Conservation (phyloP, 2,888 invertebrate genomes). For the Trissolcus brochymenae region DNA sequence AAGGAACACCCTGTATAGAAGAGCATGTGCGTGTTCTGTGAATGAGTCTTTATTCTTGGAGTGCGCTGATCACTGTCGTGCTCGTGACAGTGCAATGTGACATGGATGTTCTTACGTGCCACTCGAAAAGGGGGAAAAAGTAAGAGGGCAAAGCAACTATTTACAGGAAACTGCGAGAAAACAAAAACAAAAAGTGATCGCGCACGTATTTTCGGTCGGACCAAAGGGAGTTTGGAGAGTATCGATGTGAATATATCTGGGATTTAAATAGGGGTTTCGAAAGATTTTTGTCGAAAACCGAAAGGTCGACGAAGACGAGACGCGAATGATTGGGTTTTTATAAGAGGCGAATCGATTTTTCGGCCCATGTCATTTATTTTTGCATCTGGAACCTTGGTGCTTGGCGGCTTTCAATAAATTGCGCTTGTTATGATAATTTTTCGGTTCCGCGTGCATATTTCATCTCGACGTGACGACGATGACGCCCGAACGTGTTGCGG, state of each 20-base stretch:
- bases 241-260: slow-evolving; percentile 45
- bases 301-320: slow-evolving; percentile 27
- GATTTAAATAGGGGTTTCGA: slow-evolving; percentile 44
- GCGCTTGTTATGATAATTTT: slow-evolving; percentile 41
- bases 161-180: slow-evolving; percentile 49
- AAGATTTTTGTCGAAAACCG: slow-evolving; percentile 30
- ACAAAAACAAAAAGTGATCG: slow-evolving; percentile 42
- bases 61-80: slow-evolving; percentile 49
- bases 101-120: slow-evolving; percentile 43
- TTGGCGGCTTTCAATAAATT: slow-evolving; percentile 26
- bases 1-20: slow-evolving; percentile 42
- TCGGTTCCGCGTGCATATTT: slow-evolving; percentile 39
- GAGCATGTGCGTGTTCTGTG: slow-evolving; percentile 38
- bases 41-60: slow-evolving; percentile 52
- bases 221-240: slow-evolving; percentile 42
- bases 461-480: slow-evolving; percentile 6
- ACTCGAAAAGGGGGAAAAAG: slow-evolving; percentile 20
- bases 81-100: slow-evolving; percentile 48
- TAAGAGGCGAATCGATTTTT: slow-evolving; percentile 44
- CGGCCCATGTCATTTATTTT: slow-evolving; percentile 40
- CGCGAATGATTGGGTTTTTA: slow-evolving; percentile 32
- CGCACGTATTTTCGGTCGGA: slow-evolving; percentile 39
- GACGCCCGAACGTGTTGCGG: slow-evolving; percentile 10
- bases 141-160: slow-evolving; percentile 29
- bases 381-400: slow-evolving; percentile 29